A percentile compares a stretch with the other conserved stretches of the same genome.
Conservation (phyloP, 2,113 vertebrate species). For the Entomyzon cyanotis region DNA sequence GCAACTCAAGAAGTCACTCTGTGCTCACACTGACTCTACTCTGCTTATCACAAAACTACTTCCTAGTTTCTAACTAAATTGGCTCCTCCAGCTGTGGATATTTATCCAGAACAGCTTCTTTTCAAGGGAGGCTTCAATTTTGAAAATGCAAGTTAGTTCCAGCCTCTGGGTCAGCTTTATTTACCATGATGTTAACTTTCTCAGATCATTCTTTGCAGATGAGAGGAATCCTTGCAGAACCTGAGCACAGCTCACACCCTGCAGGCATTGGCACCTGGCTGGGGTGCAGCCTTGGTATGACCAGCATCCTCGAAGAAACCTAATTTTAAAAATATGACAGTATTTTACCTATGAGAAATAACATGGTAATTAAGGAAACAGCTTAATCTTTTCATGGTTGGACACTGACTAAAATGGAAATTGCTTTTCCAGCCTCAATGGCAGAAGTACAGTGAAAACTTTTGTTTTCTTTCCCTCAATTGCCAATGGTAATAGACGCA, state of each 20-base stretch:
- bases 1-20: background rate
- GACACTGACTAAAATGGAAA: background rate
- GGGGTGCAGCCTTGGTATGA: background rate
- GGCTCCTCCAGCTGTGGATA: background rate
- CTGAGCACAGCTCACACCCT: background rate
- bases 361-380: background rate
- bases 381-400: background rate
- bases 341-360: background rate
- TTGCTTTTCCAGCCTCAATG: background rate
- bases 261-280: fast-evolving
- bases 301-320: background rate
- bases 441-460: background rate
- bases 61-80: background rate
- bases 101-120: background rate
- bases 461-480: background rate
- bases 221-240: background rate
- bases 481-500: background rate
- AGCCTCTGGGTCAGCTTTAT: background rate
- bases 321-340: background rate
- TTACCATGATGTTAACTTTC: background rate
- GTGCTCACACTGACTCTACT: background rate
- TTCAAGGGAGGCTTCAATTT: background rate
- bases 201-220: background rate
- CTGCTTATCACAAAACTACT: background rate
- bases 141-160: background rate